Evolutionary conservation across 2,888 invertebrate species (phyloP).

Genomic region (Hylaea fasciaria): DNA sequence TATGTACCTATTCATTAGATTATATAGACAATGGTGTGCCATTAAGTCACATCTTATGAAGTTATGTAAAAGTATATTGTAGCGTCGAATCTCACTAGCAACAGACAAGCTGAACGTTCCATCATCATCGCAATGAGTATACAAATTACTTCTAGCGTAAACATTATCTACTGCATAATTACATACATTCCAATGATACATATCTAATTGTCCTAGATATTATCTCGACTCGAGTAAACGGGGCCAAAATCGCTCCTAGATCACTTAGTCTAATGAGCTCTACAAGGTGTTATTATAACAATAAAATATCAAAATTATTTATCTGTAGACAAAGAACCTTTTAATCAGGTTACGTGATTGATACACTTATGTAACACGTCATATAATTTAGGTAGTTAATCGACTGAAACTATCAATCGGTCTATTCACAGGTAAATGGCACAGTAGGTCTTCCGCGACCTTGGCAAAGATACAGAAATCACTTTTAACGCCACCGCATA

Average conservation of each 20-base stretch:
- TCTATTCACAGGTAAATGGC: constrained; percentile 38
- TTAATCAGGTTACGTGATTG: constrained; percentile 53
- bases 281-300: constrained; percentile 27
- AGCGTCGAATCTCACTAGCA: neutral
- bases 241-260: constrained; percentile 34
- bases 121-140: neutral
- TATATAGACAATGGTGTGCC: too few species aligned
- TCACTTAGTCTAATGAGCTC: constrained; percentile 33
- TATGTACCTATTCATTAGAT: too few species aligned
- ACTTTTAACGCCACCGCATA: constrained; percentile 21
- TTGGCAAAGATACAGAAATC: constrained; percentile 50
- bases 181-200: constrained; percentile 32
- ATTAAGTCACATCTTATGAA: too few species aligned
- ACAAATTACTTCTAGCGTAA: neutral
- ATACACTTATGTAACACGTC: constrained; percentile 49
- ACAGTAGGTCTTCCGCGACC: constrained; percentile 53
- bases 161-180: neutral
- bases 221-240: constrained; percentile 32
- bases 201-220: constrained; percentile 40
- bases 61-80: too few species aligned
- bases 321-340: constrained; percentile 58
- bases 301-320: constrained; percentile 40
- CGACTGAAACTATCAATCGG: constrained; percentile 41
- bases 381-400: constrained; percentile 47
- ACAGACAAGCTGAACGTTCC: neutral